Evolutionary conservation across 2,113 vertebrate species (phyloP).

Genomic region (Rostratula benghalensis): DNA sequence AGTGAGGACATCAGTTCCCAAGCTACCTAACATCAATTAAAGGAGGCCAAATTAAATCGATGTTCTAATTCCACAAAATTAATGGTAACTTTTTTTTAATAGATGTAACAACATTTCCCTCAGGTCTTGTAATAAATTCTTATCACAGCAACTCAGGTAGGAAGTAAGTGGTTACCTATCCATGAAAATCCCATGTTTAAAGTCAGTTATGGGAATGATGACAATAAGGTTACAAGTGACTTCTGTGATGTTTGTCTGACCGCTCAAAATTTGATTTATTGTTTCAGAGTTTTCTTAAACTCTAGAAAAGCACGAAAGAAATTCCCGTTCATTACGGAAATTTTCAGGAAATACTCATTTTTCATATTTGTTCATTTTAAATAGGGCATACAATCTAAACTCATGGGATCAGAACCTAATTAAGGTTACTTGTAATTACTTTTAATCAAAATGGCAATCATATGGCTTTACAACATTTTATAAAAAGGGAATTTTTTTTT

Average conservation of each 20-base stretch:
- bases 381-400: neutral
- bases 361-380: neutral
- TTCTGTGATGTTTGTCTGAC: neutral
- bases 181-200: conserved; percentile 48
- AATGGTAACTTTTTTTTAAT: conserved; percentile 75
- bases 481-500: neutral
- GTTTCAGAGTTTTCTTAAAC: neutral
- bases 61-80: conserved; percentile 76
- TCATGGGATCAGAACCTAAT: neutral
- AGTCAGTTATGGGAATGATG: neutral
- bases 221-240: neutral
- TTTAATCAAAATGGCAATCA: neutral
- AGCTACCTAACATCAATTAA: conserved; percentile 75
- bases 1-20: conserved; percentile 71
- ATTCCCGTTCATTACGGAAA: neutral
- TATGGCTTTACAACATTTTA: neutral
- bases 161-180: conserved; percentile 59
- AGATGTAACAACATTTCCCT: conserved; percentile 73
- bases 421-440: conserved; percentile 36
- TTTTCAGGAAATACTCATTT: neutral
- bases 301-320: neutral
- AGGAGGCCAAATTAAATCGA: conserved; percentile 71
- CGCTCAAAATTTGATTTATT: neutral
- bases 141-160: conserved; percentile 52
- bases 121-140: conserved; percentile 74